Conservation (phyloP, 2,888 invertebrate species). For the Subacronicta megacephala region DNA sequence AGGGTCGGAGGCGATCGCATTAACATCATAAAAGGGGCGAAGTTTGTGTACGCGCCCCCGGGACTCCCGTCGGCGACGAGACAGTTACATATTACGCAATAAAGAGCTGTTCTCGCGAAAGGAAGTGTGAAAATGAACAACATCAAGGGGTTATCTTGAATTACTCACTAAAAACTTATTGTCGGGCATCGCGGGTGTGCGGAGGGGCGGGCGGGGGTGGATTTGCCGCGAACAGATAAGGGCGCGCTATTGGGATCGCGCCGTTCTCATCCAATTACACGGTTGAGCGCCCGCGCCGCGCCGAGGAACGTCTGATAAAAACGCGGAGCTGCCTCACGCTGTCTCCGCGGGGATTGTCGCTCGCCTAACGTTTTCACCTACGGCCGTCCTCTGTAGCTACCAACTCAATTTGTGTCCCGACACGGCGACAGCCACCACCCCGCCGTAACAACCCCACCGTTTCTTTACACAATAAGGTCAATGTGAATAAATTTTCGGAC, state of each 20-base stretch:
- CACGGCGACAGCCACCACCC: constrained; percentile 57
- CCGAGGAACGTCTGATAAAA: constrained; percentile 87
- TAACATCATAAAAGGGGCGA: constrained; percentile 88
- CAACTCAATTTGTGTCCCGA: constrained; percentile 66
- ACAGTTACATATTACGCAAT: constrained; percentile 90
- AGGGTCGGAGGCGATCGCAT: constrained; percentile 87
- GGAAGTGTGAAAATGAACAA: constrained; percentile 90
- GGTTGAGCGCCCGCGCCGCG: constrained; percentile 87
- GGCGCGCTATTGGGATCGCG: constrained; percentile 89
- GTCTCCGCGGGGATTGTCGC: constrained; percentile 88
- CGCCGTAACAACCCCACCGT: constrained; percentile 26
- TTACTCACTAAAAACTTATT: constrained; percentile 90
- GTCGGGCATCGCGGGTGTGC: constrained; percentile 71
- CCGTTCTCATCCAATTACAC: constrained; percentile 90
- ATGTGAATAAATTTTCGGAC: constrained; percentile 27
- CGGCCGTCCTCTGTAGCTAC: constrained; percentile 73
- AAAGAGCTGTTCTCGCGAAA: constrained; percentile 90
- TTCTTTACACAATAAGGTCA: constrained; percentile 29
- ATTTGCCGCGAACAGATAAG: constrained; percentile 89
- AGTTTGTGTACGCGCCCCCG: constrained; percentile 83
- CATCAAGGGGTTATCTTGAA: constrained; percentile 90
- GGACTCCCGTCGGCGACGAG: constrained; percentile 85
- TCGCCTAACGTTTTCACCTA: constrained; percentile 85
- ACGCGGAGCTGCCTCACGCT: constrained; percentile 78
- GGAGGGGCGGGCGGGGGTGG: constrained; percentile 72